These are phyloP conservation scores for Phortica magna DNA, from an alignment of 2,888 invertebrate species.

Conservation along the genomic window DNA sequence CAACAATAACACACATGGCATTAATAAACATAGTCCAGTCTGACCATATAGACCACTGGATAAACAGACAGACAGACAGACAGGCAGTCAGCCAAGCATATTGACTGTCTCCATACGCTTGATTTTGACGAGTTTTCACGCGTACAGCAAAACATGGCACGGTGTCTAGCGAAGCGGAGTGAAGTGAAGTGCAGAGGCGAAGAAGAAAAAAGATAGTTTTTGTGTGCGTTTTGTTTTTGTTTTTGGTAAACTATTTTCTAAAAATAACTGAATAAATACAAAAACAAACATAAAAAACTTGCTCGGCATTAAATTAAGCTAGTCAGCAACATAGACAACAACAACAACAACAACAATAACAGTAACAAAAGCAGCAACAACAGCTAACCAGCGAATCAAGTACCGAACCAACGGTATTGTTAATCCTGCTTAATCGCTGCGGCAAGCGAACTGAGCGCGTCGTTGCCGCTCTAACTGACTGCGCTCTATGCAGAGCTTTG, in stretches of 20 bases:
- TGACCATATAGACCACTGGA: too few species aligned
- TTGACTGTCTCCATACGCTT: slow-evolving; percentile 15
- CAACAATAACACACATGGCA: too few species aligned
- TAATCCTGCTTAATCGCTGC: background rate
- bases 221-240: too few species aligned
- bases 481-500: too few species aligned
- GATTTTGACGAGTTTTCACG: slow-evolving; percentile 17
- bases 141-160: background rate
- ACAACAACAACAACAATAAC: background rate
- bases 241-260: slow-evolving; percentile 19
- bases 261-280: slow-evolving; percentile 5
- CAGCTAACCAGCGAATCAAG: background rate
- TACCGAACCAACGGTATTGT: slow-evolving; percentile 6
- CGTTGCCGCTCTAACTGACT: background rate
- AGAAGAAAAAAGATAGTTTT: slow-evolving; percentile 7
- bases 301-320: slow-evolving; percentile 12
- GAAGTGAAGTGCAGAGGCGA: background rate
- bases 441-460: too few species aligned
- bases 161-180: too few species aligned
- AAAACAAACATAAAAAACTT: slow-evolving; percentile 3
- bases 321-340: background rate
- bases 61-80: too few species aligned
- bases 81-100: background rate
- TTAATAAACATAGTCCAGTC: too few species aligned
- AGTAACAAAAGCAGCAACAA: background rate